phyloP scores from a whole-genome alignment of 2,797 vertebrate species.

The Caiman crocodilus region DNA sequence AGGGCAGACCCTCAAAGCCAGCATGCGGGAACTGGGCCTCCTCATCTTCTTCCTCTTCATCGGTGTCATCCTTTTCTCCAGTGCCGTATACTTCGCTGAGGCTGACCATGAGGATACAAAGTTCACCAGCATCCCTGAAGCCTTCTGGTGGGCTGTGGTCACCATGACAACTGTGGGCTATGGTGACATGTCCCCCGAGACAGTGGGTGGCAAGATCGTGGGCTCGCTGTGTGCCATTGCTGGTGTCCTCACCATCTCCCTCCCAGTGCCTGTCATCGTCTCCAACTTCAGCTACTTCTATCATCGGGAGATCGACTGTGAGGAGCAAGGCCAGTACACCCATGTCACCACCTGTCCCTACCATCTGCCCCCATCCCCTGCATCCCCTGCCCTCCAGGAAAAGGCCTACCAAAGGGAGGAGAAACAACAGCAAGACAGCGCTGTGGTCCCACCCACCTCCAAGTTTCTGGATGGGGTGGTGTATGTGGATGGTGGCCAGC shows the following conservation, averaged over 20 bases:
- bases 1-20: conserved; percentile 93
- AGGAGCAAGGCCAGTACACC: conserved; percentile 83
- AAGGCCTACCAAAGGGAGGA: conserved; percentile 22
- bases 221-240: conserved; percentile 96
- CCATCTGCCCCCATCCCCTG: conserved; percentile 45
- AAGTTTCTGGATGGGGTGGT: conserved; percentile 81
- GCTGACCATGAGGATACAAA: conserved; percentile 85
- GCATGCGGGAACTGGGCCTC: conserved; percentile 91
- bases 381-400: not conserved
- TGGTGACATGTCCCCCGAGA: conserved; percentile 93
- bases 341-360: conserved; percentile 87
- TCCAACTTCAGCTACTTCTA: conserved; percentile 98
- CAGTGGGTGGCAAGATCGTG: conserved; percentile 92
- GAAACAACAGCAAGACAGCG: conserved; percentile 25
- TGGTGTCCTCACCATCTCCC: conserved; percentile 93
- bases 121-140: conserved; percentile 94
- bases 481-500: conserved; percentile 59
- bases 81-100: conserved; percentile 93
- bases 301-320: conserved; percentile 89
- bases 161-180: conserved; percentile 97
- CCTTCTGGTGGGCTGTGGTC: conserved; percentile 98
- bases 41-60: conserved; percentile 98
- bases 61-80: conserved; percentile 94
- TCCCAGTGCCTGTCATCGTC: conserved; percentile 94
- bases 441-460: conserved; percentile 71